phyloP scores from a whole-genome alignment of 2,888 invertebrate species.

The Athalia rosae region DNA sequence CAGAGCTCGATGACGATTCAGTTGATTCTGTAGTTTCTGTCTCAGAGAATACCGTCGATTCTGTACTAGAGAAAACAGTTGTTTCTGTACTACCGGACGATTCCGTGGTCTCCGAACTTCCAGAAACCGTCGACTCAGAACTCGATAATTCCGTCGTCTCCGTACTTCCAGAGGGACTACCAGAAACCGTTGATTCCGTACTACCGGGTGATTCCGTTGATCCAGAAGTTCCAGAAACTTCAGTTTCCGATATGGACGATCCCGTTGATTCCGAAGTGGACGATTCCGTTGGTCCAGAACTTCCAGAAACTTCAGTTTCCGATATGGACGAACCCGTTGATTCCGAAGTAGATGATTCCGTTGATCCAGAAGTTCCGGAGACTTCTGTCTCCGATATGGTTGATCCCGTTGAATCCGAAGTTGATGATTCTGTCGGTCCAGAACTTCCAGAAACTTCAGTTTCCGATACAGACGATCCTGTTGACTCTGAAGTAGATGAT shows the following conservation, averaged over 20 bases:
- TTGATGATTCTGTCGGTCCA: not conserved
- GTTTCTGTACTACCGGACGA: conserved; percentile 46
- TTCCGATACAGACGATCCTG: conserved; percentile 7
- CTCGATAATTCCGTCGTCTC: not conserved
- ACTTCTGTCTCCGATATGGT: not conserved
- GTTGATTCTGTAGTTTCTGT: conserved; percentile 36
- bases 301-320: not conserved
- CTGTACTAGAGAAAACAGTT: conserved; percentile 19
- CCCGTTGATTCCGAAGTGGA: conserved; percentile 38
- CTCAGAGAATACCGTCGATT: conserved; percentile 42
- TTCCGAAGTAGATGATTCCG: conserved; percentile 32
- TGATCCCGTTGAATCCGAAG: not conserved
- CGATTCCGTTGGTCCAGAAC: conserved; percentile 41
- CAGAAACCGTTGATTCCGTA: not conserved
- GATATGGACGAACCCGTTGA: conserved; percentile 45
- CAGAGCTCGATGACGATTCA: conserved; percentile 42
- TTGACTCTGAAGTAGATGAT: conserved; percentile 48
- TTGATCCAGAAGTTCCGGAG: not conserved
- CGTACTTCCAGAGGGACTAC: not conserved
- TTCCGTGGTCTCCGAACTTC: conserved; percentile 48
- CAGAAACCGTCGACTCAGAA: conserved; percentile 48
- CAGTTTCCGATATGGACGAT: not conserved
- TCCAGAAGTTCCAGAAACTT: conserved; percentile 35
- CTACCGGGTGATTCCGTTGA: conserved; percentile 46
- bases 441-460: not conserved